Percentiles rank a stretch among this genome's conserved stretches.
Conservation (phyloP, 2,113 vertebrate species). For the Madoqua kirkii region DNA sequence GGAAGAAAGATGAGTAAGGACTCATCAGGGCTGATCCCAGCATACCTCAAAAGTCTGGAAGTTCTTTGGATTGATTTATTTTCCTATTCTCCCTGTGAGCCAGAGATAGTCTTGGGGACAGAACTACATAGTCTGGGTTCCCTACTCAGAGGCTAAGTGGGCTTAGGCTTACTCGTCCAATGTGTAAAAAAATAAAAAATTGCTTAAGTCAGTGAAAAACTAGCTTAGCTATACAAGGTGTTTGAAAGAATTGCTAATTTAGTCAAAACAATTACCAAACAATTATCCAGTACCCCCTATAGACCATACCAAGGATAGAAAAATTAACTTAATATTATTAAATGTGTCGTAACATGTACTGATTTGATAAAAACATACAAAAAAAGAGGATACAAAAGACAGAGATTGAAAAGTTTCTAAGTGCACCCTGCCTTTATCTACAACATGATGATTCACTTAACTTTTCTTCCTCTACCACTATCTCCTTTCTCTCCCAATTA, state of each 20-base stretch:
- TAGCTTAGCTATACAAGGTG: not conserved
- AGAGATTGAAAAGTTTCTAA: not conserved
- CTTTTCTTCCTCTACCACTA: not conserved
- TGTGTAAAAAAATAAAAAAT: not conserved
- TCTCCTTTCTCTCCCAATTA: too few relatives aligned
- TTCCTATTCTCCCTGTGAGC: not conserved
- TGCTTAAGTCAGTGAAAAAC: not conserved
- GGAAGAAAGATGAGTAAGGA: not conserved
- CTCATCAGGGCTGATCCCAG: not conserved
- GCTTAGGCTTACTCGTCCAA: not conserved
- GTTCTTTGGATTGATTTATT: not conserved
- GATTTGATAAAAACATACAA: not conserved
- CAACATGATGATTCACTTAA: not conserved
- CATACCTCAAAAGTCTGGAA: not conserved
- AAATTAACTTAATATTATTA: not conserved
- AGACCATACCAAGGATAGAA: not conserved
- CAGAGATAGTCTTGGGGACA: not conserved
- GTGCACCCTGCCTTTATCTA: rapidly evolving
- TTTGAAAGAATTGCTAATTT: not conserved
- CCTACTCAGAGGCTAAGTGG: not conserved
- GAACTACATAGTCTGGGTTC: not conserved
- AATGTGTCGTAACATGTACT: not conserved
- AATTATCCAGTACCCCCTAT: not conserved
- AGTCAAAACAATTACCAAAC: not conserved
- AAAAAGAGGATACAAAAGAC: not conserved